Evolutionary conservation across 2,797 vertebrate species (phyloP).

Genomic region (Sebastes hubbsi): DNA sequence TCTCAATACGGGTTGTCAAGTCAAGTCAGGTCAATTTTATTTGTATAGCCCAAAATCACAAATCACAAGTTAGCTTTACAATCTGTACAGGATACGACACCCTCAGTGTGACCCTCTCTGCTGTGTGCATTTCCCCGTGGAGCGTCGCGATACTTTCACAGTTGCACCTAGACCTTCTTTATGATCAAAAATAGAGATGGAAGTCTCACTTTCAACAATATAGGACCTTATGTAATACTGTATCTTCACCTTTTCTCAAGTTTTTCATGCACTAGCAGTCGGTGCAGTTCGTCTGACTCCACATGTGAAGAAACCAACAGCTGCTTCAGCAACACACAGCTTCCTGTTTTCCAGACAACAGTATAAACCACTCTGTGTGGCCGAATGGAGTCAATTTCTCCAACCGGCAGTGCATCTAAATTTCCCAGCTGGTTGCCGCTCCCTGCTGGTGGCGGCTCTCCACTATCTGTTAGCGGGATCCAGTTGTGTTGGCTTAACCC

Average conservation of each 20-base stretch:
- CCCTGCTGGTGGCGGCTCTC: constrained; percentile 16
- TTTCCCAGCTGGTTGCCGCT: constrained; percentile 13
- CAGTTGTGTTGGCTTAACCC: constrained; percentile 47
- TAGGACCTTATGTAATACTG: neutral
- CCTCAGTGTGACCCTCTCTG: no score
- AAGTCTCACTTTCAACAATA: neutral
- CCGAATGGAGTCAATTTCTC: constrained; percentile 19
- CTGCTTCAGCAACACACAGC: constrained; percentile 2
- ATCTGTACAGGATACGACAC: no score
- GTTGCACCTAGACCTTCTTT: neutral
- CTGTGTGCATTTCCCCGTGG: neutral
- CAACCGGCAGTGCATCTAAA: constrained; percentile 29
- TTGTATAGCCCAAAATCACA: no score
- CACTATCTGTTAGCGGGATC: constrained; percentile 47
- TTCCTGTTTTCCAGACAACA: constrained; percentile 15
- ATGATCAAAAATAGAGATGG: neutral
- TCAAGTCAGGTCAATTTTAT: no score
- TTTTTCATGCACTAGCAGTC: neutral
- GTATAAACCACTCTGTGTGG: neutral
- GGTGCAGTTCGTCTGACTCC: neutral
- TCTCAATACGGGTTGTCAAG: neutral
- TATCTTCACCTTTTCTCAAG: neutral
- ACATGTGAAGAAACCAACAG: neutral
- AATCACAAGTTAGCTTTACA: no score
- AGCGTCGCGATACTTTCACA: neutral